Evolutionary conservation across 1,140 invertebrate species (phyloP), one percentile per base, ranked within the genome.

Genomic region (Pseudomyrmex gracilis): DNA sequence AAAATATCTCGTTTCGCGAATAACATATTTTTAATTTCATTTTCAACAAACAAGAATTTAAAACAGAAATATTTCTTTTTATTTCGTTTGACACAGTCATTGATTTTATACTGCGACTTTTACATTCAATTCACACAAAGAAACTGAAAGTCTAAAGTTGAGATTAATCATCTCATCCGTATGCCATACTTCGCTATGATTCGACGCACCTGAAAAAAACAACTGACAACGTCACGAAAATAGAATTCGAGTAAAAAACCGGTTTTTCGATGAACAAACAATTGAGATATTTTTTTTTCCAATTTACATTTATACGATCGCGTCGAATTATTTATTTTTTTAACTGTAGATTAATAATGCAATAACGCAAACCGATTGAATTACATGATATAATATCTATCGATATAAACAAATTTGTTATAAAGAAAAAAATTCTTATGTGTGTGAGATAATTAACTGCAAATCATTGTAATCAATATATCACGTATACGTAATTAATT

Each of bases 211-310:
- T 24, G 66, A 78, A 78, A 78, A 78, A 45, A 68, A 58, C 63
- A n/a, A 66, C n/a, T 12, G 34, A 17, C 20, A 49, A 20, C 2
- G 68, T 77, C 12, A 51, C 45, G 63, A 80, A 70, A 8, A 67
- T 66, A 49, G 24, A 34, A 58, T 57, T n/a, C 17, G 12, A 70
- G 3, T 49, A 24, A 85, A 88, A 24, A 85, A 88, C 87, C 86
- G 83, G 87, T 87, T 88, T 43, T 45, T 24, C 12, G 2, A 17
- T 15, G 60, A 67, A 84, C 24, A 34, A 45, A 24, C 66, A 22
- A 51, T 63, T 34, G 17, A 22, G 57, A 5, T 71, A 71, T 67
- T 82, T 45, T 43, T 43, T 17, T 45, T 13, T 45, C 13, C 13
- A 3, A 13, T 45, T 47, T 3, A 17, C 10, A 22, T 15, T n/a